Evolutionary conservation across 1,140 invertebrate species (phyloP).

Genomic region (Sogatella furcifera): DNA sequence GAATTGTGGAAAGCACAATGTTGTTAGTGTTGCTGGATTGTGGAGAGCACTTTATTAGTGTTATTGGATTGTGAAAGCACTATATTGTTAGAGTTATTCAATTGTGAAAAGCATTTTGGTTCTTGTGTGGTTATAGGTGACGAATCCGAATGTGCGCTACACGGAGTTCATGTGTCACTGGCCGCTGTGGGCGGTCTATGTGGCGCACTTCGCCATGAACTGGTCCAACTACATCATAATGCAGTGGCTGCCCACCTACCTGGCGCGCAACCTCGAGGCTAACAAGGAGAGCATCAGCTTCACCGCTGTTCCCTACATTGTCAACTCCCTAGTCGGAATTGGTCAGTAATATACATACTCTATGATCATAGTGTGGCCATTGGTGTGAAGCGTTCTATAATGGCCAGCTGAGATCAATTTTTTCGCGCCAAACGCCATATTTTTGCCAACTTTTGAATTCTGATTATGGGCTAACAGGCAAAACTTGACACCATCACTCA

Average conservation of each 20-base stretch:
- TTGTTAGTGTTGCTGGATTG: too few species aligned
- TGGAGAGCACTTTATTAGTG: too few species aligned
- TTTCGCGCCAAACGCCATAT: too few species aligned
- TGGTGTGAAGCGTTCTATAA: too few species aligned
- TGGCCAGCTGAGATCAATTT: too few species aligned
- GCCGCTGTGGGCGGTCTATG: constrained; percentile 67
- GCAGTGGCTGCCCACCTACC: constrained; percentile 73
- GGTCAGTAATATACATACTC: constrained; percentile 41
- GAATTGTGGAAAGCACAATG: too few species aligned
- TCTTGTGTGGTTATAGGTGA: constrained; percentile 32
- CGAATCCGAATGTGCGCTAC: constrained; percentile 47
- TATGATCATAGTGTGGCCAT: too few species aligned
- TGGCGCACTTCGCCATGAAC: constrained; percentile 75
- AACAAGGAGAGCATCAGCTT: constrained; percentile 62
- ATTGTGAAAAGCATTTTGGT: constrained; percentile 6
- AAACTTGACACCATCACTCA: too few species aligned
- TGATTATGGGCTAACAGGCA: too few species aligned
- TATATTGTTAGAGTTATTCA: neutral
- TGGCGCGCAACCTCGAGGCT: constrained; percentile 53
- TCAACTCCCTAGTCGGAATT: constrained; percentile 63
- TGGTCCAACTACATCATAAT: constrained; percentile 78
- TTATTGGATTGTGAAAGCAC: too few species aligned
- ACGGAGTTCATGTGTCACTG: constrained; percentile 56
- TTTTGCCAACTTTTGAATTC: too few species aligned
- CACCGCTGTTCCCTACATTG: constrained; percentile 65